Evolutionary conservation across 2,113 vertebrate species (phyloP), one percentile per base, ranked within the genome.

Genomic region (Hippoglossus stenolepis): DNA sequence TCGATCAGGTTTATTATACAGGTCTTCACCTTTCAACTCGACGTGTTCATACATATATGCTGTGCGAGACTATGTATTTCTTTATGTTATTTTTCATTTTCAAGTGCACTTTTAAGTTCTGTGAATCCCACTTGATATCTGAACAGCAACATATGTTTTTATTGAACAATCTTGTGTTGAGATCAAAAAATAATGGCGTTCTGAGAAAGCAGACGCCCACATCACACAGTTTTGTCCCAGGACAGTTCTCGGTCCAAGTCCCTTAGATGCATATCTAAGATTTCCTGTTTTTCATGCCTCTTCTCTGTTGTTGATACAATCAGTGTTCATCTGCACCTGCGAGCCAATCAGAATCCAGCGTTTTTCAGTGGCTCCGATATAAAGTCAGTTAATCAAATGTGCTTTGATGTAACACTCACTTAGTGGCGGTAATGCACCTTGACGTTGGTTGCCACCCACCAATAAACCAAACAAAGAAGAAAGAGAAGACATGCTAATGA

Each of bases 1-100:
- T 88, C 20, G 35, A 83, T 90, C 71, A 26, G 54, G 8, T 53
- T 76, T 28, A 84, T 88, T 69, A 47, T 63, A 60, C 21, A 59
- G 51, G 23, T 59, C 61, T 67, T 71, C 63, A 17, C 45, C 5
- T 17, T 49, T 49, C 45, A 49, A 49, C 45, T 5, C 45, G 15
- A 49, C 2, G 5, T 49, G 43, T 45, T 45, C 28, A 26, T 45
- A 0, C 43, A 13, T 38, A 15, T 65, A 28, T 26, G 23, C 26
- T 24, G 28, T 38, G 11, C 13, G 9, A 23, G 2, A 10, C 2
- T 10, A 38, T 20, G 31, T 65, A 20, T 31, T 45, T 3, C 13
- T 40, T 51, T 51, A 20, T 51, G 18, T 49, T 43, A 13, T 17
- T 63, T 60, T n/a, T 10, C 6, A 9, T 63, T 17, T 51, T 23